A percentile compares a stretch with the other conserved stretches of the same genome.
Evolutionary conservation across 2,113 vertebrate genomes (phyloP).

Genomic region (Coryphaenoides rupestris): DNA sequence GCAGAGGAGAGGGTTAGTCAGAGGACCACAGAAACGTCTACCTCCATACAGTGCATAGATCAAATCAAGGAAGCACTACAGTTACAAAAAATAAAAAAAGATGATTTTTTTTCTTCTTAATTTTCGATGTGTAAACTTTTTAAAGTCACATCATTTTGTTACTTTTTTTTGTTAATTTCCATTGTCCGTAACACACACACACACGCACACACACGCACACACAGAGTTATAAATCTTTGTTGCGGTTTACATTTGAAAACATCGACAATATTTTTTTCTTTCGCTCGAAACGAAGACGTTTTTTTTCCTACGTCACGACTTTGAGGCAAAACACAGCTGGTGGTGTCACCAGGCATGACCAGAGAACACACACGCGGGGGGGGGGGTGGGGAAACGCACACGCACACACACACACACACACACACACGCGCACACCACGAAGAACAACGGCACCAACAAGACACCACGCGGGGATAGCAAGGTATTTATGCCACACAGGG

Average conservation of each 20-base stretch:
- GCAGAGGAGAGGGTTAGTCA: constrained; percentile 25
- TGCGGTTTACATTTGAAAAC: constrained; percentile 53
- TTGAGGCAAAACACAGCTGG: too few relatives aligned
- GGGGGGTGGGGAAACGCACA: constrained; percentile 54
- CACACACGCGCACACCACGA: constrained; percentile 72
- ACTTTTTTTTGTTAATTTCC: constrained; percentile 35
- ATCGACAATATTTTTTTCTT: constrained; percentile 58
- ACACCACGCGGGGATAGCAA: constrained; percentile 69
- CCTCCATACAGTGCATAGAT: constrained; percentile 98
- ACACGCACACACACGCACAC: constrained; percentile 37
- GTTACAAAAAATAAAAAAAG: constrained; percentile 68
- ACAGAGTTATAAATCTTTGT: constrained; percentile 27
- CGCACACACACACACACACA: constrained; percentile 68
- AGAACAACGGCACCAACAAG: constrained; percentile 31
- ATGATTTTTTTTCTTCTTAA: constrained; percentile 59
- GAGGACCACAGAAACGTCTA: constrained; percentile 48
- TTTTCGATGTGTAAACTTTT: constrained; percentile 78
- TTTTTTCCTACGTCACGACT: constrained; percentile 48
- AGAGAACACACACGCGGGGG: constrained; percentile 52
- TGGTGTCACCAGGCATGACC: constrained; percentile 42
- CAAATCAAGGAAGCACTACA: constrained; percentile 97
- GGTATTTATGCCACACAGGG: constrained; percentile 18
- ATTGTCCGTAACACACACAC: constrained; percentile 55
- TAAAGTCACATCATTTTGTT: constrained; percentile 67
- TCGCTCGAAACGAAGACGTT: constrained; percentile 68